phyloP scores from a whole-genome alignment of 2,888 invertebrate species.

The Caenorhabditis drosophilae region DNA sequence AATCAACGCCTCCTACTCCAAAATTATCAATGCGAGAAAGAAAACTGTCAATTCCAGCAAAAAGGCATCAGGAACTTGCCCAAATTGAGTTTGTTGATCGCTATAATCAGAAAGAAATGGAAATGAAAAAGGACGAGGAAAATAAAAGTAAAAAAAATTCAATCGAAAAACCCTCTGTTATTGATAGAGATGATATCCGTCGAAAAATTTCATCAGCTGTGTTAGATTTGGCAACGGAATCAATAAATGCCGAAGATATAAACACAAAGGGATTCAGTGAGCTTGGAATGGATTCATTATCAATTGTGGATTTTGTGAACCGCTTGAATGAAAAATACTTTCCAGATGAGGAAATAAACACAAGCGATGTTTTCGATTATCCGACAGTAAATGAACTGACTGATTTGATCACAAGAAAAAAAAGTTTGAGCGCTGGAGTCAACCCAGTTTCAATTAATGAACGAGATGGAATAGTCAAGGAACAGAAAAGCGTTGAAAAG shows the following conservation, averaged over 20 bases:
- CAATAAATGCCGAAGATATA: slow-evolving; percentile 27
- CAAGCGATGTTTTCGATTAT: slow-evolving; percentile 52
- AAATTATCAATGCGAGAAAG: slow-evolving; percentile 27
- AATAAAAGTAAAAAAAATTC: not conserved
- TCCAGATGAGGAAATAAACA: slow-evolving; percentile 34
- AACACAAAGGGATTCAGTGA: slow-evolving; percentile 51
- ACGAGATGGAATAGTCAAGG: not conserved
- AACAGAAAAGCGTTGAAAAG: slow-evolving; percentile 1
- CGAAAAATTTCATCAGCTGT: slow-evolving; percentile 23
- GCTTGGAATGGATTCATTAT: slow-evolving; percentile 63
- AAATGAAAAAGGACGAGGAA: slow-evolving; percentile 1
- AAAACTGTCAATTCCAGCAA: slow-evolving; percentile 33
- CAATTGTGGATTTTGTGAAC: slow-evolving; percentile 60
- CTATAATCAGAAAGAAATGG: slow-evolving; percentile 10
- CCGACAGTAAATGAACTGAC: slow-evolving; percentile 48
- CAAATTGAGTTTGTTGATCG: slow-evolving; percentile 34
- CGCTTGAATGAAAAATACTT: slow-evolving; percentile 47
- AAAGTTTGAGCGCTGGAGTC: slow-evolving; percentile 12
- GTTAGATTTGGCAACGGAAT: slow-evolving; percentile 29
- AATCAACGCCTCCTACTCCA: slow-evolving; percentile 14
- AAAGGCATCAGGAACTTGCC: slow-evolving; percentile 25
- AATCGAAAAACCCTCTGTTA: not conserved
- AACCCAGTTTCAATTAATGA: slow-evolving; percentile 1
- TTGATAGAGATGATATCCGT: slow-evolving; percentile 19
- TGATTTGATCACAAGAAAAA: slow-evolving; percentile 21